phyloP scores from a whole-genome alignment of 2,888 invertebrate genomes.

The Tiliacea aurago region DNA sequence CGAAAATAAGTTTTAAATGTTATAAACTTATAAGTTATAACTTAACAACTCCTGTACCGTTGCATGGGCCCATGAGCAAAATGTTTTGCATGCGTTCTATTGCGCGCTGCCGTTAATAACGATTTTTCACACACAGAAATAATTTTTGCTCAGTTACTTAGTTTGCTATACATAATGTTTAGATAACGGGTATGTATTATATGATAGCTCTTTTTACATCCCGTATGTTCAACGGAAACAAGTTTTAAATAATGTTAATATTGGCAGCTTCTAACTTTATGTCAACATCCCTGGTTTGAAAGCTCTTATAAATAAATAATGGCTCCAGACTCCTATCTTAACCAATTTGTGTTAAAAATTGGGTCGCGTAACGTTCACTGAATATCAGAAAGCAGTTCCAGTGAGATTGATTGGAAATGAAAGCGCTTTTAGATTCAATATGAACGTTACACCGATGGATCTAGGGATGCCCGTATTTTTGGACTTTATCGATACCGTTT shows the following conservation, averaged over 20 bases:
- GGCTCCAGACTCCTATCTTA: slow-evolving; percentile 49
- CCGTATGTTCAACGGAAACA: neutral
- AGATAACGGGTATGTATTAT: too few species aligned
- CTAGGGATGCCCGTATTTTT: slow-evolving; percentile 51
- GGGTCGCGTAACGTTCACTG: slow-evolving; percentile 69
- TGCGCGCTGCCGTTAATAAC: neutral
- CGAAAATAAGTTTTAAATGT: too few species aligned
- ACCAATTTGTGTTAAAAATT: slow-evolving; percentile 73
- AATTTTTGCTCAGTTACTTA: neutral
- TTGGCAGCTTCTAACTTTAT: neutral
- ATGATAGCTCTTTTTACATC: neutral
- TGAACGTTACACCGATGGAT: slow-evolving; percentile 44
- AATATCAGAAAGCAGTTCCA: slow-evolving; percentile 66
- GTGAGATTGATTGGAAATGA: slow-evolving; percentile 76
- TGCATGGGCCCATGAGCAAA: neutral
- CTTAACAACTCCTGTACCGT: neutral
- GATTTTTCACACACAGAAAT: neutral
- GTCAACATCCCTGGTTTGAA: slow-evolving; percentile 1
- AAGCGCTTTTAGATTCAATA: slow-evolving; percentile 75
- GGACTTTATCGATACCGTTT: slow-evolving; percentile 22
- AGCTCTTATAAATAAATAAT: slow-evolving; percentile 25
- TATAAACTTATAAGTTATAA: too few species aligned
- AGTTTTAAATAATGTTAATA: neutral
- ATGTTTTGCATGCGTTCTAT: neutral
- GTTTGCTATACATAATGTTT: neutral